Evolutionary conservation across 2,113 vertebrate genomes (phyloP), one percentile per base, ranked within the genome.

Genomic region (Aptenodytes forsteri): DNA sequence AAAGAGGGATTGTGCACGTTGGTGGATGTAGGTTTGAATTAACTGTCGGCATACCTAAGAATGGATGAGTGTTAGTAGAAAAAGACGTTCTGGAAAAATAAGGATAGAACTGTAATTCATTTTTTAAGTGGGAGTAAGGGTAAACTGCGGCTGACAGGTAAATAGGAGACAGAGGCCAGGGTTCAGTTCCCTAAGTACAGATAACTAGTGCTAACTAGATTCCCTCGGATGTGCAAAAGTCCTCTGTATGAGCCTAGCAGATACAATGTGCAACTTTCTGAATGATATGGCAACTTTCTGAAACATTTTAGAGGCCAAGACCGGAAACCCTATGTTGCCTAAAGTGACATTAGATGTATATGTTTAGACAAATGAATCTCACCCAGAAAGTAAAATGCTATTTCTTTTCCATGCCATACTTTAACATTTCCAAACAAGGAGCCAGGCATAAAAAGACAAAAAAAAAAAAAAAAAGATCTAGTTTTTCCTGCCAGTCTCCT

Each of bases 31-130:
- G 11, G 6, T 52, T 61, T 87, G 23, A 76, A 52, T 46, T 59
- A 36, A 25, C 32, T 78, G 9, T 23, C 0, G 0, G 5, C 17
- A 59, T n/a, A 26, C 1, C 26, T 56, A 27, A 9, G 58, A 80
- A 65, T 34, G 34, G 12, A 25, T 32, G 25, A 67, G 7, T 25
- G 30, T 29, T 62, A 79, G 21, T 18, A 69, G 27, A 62, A 56
- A n/a, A 49, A 6, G 29, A 30, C 3, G 8, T 38, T 73, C 44
- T 47, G 27, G 34, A 91, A 18, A 70, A 90, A 72, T 10, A 71
- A 64, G 7, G 77, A 65, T 13, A 66, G 10, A 38, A 71, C 3
- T 5, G 6, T 42, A 80, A 34, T 55, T 64, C 6, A 20, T 50
- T 26, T 50, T 62, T 64, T 69, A 56, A 38, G 22, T 20, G 3